Evolutionary conservation across 2,888 invertebrate species (phyloP).

Genomic region (Drosophila lutescens): DNA sequence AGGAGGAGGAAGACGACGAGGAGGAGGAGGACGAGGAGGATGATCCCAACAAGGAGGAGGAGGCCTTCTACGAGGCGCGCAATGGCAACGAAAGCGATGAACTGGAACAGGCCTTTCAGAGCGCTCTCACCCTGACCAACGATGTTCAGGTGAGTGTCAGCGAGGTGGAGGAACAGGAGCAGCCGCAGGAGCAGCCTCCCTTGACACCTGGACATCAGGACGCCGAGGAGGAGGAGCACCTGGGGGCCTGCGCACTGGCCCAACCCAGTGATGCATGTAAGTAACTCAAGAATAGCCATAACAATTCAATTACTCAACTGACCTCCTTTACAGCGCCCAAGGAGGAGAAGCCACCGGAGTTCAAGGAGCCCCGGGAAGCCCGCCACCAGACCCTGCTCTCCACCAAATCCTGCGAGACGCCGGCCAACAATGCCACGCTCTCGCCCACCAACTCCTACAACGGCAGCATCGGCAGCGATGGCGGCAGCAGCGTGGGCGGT

Average conservation of each 20-base stretch:
- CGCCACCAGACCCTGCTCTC: slow-evolving; percentile 73
- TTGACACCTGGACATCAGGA: no score
- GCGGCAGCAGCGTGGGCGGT: slow-evolving; percentile 77
- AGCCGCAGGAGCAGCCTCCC: background rate
- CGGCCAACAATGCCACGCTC: slow-evolving; percentile 56
- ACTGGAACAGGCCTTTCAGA: slow-evolving; percentile 69
- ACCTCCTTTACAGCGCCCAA: slow-evolving; percentile 7
- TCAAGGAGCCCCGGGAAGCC: slow-evolving; percentile 20
- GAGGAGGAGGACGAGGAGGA: slow-evolving; percentile 62
- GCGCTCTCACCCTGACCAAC: slow-evolving; percentile 64
- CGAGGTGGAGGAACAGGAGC: slow-evolving; percentile 30
- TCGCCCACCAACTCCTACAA: slow-evolving; percentile 81
- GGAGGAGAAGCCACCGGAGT: background rate
- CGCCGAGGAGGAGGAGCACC: background rate
- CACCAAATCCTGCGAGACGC: slow-evolving; percentile 79
- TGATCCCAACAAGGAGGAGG: slow-evolving; percentile 60
- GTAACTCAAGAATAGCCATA: no score
- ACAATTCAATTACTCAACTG: background rate
- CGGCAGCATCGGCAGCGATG: slow-evolving; percentile 80
- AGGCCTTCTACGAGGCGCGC: slow-evolving; percentile 76
- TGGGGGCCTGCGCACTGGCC: slow-evolving; percentile 9
- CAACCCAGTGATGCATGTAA: slow-evolving; percentile 12
- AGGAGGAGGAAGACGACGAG: slow-evolving; percentile 35
- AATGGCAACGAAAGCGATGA: slow-evolving; percentile 78
- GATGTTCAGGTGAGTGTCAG: slow-evolving; percentile 69